Evolutionary conservation across 2,113 vertebrate species (phyloP), one percentile per base, ranked within the genome.

Genomic region (Zonotrichia leucophrys): DNA sequence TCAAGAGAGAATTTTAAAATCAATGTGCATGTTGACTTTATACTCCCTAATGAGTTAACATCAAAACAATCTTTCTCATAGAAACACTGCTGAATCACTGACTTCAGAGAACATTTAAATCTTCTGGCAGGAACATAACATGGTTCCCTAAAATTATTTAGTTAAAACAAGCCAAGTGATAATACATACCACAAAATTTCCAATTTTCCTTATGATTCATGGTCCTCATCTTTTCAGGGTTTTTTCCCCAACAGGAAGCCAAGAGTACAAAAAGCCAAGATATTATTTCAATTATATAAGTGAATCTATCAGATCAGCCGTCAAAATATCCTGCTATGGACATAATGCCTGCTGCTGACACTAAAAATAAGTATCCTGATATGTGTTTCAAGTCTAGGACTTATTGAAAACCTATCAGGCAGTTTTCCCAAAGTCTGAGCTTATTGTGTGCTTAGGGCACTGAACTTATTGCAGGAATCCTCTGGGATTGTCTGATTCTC

Each of bases 101-200:
- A 86, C 83, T 85, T 90, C 80, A 92, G 50, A 83, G 50, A 92
- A 77, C 19, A 66, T 92, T 70, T 90, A 77, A 91, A 70, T 90
- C 28, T 78, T 90, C 76, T 91, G 85, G 64, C 68, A 95, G n/a
- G n/a, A 93, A 44, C 28, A 72, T 50, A 64, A 68, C 19, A 81
- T 28, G 23, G 9, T 50, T 90, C 64, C 21, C 52, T 93, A 66
- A 86, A 92, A 87, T 83, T 72, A 77, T 75, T 88, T 93, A 31
- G 39, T 63, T 83, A 53, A 89, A 95, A 85, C 5, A 87, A 87
- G 83, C 44, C 76, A 95, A 92, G 28, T 55, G 56, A 78, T 89
- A 92, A 83, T 83, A 96, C 44, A 91, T 68, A 88, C 15, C 79
- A 74, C 30, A 87, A 88, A 81, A 94, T 78, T 88, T 88, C 60